A percentile compares a stretch with the other conserved stretches of the same genome.
These are phyloP conservation scores for Dastarcus helophoroides DNA, from an alignment of 2,888 invertebrate species.

Conservation along the genomic window DNA sequence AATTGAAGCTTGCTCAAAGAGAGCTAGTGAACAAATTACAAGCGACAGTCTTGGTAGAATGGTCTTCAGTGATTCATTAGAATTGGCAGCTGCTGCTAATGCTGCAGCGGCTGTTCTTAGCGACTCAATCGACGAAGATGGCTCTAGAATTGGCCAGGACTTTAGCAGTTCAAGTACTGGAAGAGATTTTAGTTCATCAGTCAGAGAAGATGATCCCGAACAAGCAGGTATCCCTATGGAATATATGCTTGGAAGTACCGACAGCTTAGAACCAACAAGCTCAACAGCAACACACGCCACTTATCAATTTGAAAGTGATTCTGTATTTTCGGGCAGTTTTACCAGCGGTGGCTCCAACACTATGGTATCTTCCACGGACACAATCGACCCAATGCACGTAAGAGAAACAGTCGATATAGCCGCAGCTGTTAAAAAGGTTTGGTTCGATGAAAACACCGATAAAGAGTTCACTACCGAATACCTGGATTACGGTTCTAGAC, in stretches of 20 bases:
- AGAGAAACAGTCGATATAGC: slow-evolving; percentile 38
- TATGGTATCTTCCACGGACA: slow-evolving; percentile 67
- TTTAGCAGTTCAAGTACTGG: slow-evolving; percentile 40
- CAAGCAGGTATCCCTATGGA: slow-evolving; percentile 31
- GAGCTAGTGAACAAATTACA: slow-evolving; percentile 34
- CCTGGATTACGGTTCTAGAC: slow-evolving; percentile 29
- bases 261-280: slow-evolving; percentile 65
- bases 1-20: slow-evolving; percentile 39
- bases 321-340: slow-evolving; percentile 75
- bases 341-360: slow-evolving; percentile 77
- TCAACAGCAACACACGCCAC: slow-evolving; percentile 74
- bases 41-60: slow-evolving; percentile 45
- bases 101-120: slow-evolving; percentile 25
- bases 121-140: slow-evolving; percentile 41
- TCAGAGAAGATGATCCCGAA: slow-evolving; percentile 30
- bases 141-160: slow-evolving; percentile 33
- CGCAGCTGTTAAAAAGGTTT: slow-evolving; percentile 35
- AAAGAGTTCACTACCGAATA: slow-evolving; percentile 27
- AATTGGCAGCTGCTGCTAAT: slow-evolving; percentile 32
- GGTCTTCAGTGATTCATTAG: slow-evolving; percentile 42
- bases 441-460: slow-evolving; percentile 37
- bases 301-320: slow-evolving; percentile 73
- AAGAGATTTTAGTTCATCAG: slow-evolving; percentile 38
- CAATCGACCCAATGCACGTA: slow-evolving; percentile 48
- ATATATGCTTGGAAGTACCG: slow-evolving; percentile 54